Conservation (phyloP, 2,888 invertebrate species). For the Watsonalla cultraria region DNA sequence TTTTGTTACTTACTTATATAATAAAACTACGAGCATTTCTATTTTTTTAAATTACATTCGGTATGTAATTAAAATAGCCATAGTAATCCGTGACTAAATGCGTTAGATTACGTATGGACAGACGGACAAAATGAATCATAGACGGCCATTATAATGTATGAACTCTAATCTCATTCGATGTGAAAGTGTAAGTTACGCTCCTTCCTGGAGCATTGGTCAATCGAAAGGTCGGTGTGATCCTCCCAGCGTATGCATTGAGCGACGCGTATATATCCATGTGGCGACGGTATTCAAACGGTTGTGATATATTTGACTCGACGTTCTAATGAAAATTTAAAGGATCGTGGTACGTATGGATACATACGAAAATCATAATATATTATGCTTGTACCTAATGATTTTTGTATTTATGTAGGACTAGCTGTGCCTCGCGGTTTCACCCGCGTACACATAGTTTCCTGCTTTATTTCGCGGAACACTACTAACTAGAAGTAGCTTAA, state of each 20-base stretch:
- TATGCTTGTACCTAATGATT: too few species aligned
- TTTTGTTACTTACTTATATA: background rate
- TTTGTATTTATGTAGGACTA: too few species aligned
- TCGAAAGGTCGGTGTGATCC: background rate
- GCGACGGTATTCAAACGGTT: too few species aligned
- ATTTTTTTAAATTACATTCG: background rate
- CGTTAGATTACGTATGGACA: background rate
- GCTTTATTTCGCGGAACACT: too few species aligned
- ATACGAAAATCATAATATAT: too few species aligned
- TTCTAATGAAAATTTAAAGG: too few species aligned
- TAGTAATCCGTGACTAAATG: background rate
- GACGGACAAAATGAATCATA: background rate
- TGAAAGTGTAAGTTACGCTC: background rate
- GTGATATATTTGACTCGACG: too few species aligned
- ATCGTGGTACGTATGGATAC: too few species aligned
- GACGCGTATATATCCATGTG: background rate
- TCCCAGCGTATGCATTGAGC: background rate
- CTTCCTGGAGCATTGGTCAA: background rate
- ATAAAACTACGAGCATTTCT: background rate
- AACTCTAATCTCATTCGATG: background rate
- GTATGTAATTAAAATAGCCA: background rate
- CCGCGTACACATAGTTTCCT: too few species aligned
- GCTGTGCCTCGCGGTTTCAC: too few species aligned
- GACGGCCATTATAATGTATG: background rate
- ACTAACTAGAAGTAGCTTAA: too few species aligned